Evolutionary conservation across 2,888 invertebrate genomes (phyloP).

Genomic region (Rhagonycha fulva): DNA sequence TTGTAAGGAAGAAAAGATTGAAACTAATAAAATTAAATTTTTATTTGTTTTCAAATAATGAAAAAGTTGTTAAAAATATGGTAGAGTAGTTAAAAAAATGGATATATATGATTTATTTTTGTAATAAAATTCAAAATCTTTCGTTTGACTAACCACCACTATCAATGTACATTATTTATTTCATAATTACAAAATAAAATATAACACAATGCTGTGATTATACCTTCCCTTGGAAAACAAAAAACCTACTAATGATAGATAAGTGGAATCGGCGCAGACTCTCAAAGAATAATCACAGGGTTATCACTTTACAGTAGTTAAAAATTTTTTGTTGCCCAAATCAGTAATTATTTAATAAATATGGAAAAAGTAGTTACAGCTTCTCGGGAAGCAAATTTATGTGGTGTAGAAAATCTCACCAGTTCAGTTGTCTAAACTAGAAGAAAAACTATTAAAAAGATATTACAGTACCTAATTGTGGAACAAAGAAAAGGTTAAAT

Average conservation of each 20-base stretch:
- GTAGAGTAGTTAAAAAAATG: too few species aligned
- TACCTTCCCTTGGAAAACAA: background rate
- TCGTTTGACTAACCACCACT: too few species aligned
- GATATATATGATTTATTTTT: too few species aligned
- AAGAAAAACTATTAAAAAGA: background rate
- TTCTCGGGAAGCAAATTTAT: background rate
- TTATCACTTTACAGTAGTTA: background rate
- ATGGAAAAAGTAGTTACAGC: background rate
- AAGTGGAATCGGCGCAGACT: slow-evolving; percentile 1
- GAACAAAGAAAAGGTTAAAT: slow-evolving; percentile 1
- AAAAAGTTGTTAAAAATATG: too few species aligned
- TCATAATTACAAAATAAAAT: background rate
- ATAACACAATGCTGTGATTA: background rate
- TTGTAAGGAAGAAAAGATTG: background rate
- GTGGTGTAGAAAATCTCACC: background rate
- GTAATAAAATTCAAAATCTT: background rate
- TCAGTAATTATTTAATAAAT: background rate
- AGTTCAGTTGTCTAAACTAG: background rate
- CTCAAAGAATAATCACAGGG: background rate
- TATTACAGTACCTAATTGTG: background rate
- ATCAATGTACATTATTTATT: background rate
- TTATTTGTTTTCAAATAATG: too few species aligned
- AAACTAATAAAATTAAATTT: too few species aligned
- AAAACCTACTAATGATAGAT: slow-evolving; percentile 1
- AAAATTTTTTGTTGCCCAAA: background rate